Evolutionary conservation across 2,888 invertebrate species (phyloP).

Genomic region (Drosophila neonasuta): DNA sequence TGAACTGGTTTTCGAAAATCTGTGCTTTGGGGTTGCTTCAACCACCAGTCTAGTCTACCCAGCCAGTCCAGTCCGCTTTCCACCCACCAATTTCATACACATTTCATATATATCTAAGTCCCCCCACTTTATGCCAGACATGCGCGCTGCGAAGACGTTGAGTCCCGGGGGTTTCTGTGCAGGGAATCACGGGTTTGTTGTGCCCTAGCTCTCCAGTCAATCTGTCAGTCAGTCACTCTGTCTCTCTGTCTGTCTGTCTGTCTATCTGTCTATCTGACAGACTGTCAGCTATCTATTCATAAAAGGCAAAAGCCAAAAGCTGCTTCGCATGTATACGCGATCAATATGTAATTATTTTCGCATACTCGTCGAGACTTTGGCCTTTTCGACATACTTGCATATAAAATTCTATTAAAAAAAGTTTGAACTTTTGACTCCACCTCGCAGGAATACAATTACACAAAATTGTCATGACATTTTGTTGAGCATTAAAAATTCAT

Average conservation of each 20-base stretch:
- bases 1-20: conserved; percentile 66
- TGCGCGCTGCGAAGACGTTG: conserved; percentile 65
- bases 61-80: conserved; percentile 6
- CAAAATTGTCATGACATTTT: conserved; percentile 53
- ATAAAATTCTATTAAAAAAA: conserved; percentile 55
- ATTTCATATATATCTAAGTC: conserved; percentile 50
- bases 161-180: conserved; percentile 16
- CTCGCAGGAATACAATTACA: conserved; percentile 49
- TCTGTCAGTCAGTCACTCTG: conserved; percentile 12
- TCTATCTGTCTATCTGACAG: conserved; percentile 27
- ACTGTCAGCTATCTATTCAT: conserved; percentile 62
- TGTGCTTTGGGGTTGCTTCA: conserved; percentile 73
- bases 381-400: conserved; percentile 30
- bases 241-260: conserved; percentile 18
- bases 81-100: conserved; percentile 46
- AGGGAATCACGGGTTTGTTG: conserved; percentile 45
- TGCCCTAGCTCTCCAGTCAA: conserved; percentile 33
- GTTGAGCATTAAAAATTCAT: conserved; percentile 57
- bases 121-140: conserved; percentile 53
- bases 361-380: conserved; percentile 24
- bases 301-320: conserved; percentile 52
- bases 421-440: conserved; percentile 27
- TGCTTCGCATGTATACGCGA: conserved; percentile 47
- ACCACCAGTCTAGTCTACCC: conserved; percentile 38
- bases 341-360: conserved; percentile 71